Evolutionary conservation across 2,888 invertebrate species (phyloP), one percentile per base, ranked within the genome.

Genomic region (Drosophila siamana): DNA sequence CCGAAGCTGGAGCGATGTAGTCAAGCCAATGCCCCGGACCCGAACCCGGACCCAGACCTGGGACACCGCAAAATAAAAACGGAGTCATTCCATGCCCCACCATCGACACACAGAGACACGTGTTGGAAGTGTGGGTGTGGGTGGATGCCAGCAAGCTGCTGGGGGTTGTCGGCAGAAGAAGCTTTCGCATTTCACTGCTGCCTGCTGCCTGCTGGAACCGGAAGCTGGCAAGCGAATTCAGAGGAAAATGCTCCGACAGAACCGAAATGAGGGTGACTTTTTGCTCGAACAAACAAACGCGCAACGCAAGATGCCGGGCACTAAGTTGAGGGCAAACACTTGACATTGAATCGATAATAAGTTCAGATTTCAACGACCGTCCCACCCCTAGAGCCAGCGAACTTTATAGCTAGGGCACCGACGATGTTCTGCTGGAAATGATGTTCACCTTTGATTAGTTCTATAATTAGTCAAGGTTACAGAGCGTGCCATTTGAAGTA

Each of bases 291-390:
- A 9, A 11, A 28, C 54, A 30, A 60, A 64, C 28, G 36, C 22
- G 8, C 47, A 40, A 8, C 15, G 13, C 51, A 24, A 44, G 24
- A 13, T 15, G 46, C 24, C 2, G 33, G 26, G n/a, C 11, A 26
- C n/a, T 44, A 73, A 74, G 86, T 86, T 76, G 65, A 78, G 71
- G 70, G 70, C 70, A 76, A 79, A 69, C 64, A 84, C 74, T 84
- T 86, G 87, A 86, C 81, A 84, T 81, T 81, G 77, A 84, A 86
- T 88, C 88, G 81, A 86, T 86, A 85, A 73, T 69, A 74, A 83
- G 80, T 80, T 80, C 59, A 83, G 70, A 68, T 75, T 71, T 65
- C 68, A 61, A 64, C 52, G 9, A n/a, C n/a, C n/a, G n/a, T n/a
- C n/a, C n/a, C n/a, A n/a, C 22, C 9, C 28, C 15, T n/a, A n/a